Conservation (phyloP, 2,113 vertebrate species). For the Cervus canadensis region DNA sequence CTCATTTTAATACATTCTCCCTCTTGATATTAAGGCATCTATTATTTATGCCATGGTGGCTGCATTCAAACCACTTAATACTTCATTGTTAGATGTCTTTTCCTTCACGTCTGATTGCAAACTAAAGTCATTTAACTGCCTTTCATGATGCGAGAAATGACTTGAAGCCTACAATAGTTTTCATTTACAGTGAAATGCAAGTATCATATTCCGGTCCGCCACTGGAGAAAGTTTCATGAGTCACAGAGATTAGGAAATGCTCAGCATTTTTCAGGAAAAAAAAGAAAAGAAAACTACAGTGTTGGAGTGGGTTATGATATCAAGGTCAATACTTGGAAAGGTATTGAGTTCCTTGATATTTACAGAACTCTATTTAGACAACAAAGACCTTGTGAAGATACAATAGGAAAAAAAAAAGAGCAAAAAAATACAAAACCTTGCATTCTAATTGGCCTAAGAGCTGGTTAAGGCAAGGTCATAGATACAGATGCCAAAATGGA, state of each 20-base stretch:
- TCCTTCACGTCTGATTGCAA: neutral
- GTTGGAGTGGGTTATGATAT: neutral
- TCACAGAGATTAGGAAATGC: neutral
- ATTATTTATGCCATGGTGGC: neutral
- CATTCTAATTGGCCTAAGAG: neutral
- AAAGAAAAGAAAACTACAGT: neutral
- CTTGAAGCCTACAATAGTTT: neutral
- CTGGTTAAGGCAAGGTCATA: neutral
- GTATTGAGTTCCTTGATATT: neutral
- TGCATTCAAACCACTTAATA: too few relatives aligned
- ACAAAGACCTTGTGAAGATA: neutral
- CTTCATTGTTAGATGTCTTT: neutral
- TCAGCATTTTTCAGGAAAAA: neutral
- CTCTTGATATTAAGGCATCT: neutral
- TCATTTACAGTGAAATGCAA: neutral
- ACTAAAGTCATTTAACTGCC: neutral
- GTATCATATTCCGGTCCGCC: accelerated
- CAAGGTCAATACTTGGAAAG: neutral
- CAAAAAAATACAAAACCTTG: too few relatives aligned
- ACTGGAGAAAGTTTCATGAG: too few relatives aligned
- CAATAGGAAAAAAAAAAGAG: neutral
- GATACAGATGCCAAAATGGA: neutral
- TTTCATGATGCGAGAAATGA: neutral
- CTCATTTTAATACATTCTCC: too few relatives aligned
- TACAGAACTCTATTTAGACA: neutral